These are phyloP conservation scores for Mesoclemmys tuberculata DNA, from an alignment of 2,113 vertebrate genomes.

Conservation along the genomic window DNA sequence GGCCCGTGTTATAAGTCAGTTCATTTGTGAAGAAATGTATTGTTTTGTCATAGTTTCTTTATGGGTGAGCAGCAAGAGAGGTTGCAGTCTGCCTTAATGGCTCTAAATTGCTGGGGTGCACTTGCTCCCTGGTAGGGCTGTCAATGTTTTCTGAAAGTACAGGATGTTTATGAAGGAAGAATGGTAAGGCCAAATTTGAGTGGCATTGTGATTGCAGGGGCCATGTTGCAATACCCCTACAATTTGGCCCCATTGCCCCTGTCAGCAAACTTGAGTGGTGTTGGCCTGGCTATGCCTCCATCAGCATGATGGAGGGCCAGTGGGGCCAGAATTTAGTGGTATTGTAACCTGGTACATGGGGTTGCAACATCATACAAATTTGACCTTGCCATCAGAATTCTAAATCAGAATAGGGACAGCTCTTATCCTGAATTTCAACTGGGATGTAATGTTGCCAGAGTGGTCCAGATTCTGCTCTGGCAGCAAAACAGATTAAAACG, in stretches of 20 bases:
- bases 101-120: not conserved
- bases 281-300: not conserved
- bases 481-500: not conserved
- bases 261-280: not conserved
- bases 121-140: not conserved
- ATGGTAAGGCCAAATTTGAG: not conserved
- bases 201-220: no score
- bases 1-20: no score
- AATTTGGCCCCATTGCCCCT: no score
- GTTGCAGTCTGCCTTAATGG: not conserved
- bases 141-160: not conserved
- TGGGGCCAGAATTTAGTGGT: not conserved
- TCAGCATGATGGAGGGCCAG: not conserved
- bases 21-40: not conserved
- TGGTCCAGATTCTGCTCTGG: not conserved
- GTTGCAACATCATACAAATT: not conserved
- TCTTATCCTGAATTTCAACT: not conserved
- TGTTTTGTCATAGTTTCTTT: not conserved
- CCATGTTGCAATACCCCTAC: no score
- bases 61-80: conserved; percentile 1
- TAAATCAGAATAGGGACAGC: not conserved
- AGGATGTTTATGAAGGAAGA: not conserved
- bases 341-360: not conserved
- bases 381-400: not conserved
- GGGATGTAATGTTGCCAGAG: not conserved